Percentiles rank a stretch among this genome's conserved stretches.
Evolutionary conservation across 1,140 invertebrate species (phyloP).

Genomic region (Zaprionus capensis): DNA sequence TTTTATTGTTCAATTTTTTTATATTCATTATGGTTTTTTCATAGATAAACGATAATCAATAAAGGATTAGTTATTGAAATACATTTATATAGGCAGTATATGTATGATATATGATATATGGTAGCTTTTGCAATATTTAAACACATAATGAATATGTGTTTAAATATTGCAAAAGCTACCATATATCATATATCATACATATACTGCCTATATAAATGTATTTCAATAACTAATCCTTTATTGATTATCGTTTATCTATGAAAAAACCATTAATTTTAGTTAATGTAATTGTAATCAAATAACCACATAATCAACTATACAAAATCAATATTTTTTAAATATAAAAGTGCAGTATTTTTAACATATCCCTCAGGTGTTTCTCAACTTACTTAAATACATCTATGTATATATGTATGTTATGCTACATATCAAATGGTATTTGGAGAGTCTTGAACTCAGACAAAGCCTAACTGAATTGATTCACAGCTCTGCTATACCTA

Average conservation of each 20-base stretch:
- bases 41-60: slow-evolving; percentile 50
- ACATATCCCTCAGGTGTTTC: neutral
- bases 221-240: no score
- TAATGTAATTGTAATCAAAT: slow-evolving; percentile 54
- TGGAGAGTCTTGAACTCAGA: neutral
- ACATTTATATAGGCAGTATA: neutral
- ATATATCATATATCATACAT: no score
- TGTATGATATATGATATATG: slow-evolving; percentile 21
- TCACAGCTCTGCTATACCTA: neutral
- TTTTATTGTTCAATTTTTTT: slow-evolving; percentile 60
- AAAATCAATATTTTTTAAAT: slow-evolving; percentile 51
- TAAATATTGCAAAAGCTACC: no score
- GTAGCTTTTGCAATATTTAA: slow-evolving; percentile 48
- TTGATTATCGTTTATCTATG: no score
- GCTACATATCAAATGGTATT: neutral
- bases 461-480: neutral
- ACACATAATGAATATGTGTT: no score
- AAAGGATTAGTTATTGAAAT: slow-evolving; percentile 29
- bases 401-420: neutral
- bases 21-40: slow-evolving; percentile 46
- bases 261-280: slow-evolving; percentile 64
- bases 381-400: neutral
- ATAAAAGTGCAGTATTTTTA: slow-evolving; percentile 72
- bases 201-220: no score
- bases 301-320: slow-evolving; percentile 21